These are phyloP conservation scores for Pluvialis apricaria DNA, from an alignment of 2,113 vertebrate genomes.

Conservation along the genomic window DNA sequence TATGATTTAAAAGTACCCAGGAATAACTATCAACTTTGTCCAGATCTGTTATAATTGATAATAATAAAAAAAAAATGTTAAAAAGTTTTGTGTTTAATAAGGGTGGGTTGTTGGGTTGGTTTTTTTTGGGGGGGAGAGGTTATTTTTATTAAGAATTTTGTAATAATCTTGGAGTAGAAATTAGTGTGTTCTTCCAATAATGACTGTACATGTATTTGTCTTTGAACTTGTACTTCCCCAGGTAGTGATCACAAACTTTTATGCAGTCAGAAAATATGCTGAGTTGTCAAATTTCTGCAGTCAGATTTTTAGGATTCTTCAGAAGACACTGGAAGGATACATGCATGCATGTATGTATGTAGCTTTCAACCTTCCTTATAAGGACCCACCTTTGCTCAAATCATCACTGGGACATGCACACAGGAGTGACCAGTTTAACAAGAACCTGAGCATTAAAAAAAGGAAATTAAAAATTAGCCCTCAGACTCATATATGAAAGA, in stretches of 20 bases:
- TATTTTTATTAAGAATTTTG: not conserved
- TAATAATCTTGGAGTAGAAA: not conserved
- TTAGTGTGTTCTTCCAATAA: not conserved
- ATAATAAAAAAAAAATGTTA: rapidly evolving
- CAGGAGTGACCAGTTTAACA: not conserved
- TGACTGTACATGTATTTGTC: rapidly evolving
- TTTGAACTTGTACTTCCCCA: not conserved
- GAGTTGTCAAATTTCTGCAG: not conserved
- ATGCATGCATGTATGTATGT: rapidly evolving
- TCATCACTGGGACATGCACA: rapidly evolving
- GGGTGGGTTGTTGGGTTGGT: too few species aligned
- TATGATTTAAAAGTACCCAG: rapidly evolving
- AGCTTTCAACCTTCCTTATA: not conserved
- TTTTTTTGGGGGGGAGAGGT: rapidly evolving
- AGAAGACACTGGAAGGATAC: not conserved
- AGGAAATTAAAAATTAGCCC: not conserved
- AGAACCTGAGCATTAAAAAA: not conserved
- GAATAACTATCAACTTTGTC: rapidly evolving
- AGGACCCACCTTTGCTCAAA: not conserved
- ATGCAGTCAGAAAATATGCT: not conserved
- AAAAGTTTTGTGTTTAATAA: too few species aligned
- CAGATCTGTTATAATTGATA: not conserved
- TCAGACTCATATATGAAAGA: not conserved
- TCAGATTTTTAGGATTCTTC: not conserved
- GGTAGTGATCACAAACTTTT: rapidly evolving